These are phyloP conservation scores for Mastigias papua DNA, from an alignment of 30 jellyfish, hydroid and myxozoan species.

Conservation along the genomic window DNA sequence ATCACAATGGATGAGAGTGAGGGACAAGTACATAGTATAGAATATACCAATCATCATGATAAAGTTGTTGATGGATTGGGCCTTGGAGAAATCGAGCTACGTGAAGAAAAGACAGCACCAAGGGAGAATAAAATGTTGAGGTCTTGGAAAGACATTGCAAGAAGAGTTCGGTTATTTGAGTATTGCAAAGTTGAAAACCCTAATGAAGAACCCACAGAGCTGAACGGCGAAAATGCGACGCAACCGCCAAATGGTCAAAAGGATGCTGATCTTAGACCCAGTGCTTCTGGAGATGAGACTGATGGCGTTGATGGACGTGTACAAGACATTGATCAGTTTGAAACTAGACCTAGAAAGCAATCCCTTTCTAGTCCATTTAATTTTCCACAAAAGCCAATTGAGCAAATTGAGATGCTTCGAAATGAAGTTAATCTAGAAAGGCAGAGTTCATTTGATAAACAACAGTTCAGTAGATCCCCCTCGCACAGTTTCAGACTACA, in stretches of 20 bases:
- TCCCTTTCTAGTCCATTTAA: slow-evolving; percentile 71
- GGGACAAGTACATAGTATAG: too few relatives aligned
- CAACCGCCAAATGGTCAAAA: neutral
- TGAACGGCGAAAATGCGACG: slow-evolving; percentile 1
- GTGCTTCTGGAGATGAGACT: neutral
- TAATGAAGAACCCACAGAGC: neutral
- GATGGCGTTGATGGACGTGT: neutral
- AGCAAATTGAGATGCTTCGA: slow-evolving; percentile 77
- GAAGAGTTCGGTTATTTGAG: slow-evolving; percentile 43
- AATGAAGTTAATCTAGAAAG: slow-evolving; percentile 89
- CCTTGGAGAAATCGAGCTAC: neutral
- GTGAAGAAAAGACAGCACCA: neutral
- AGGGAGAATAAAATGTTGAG: slow-evolving; percentile 52
- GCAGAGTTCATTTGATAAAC: neutral
- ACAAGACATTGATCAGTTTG: neutral
- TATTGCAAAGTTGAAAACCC: slow-evolving; percentile 64
- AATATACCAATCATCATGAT: too few relatives aligned
- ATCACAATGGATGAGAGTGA: too few relatives aligned
- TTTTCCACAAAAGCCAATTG: slow-evolving; percentile 92
- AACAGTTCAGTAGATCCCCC: slow-evolving; percentile 16
- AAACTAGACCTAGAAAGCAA: slow-evolving; percentile 35
- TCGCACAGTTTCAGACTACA: slow-evolving; percentile 21
- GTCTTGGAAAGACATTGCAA: slow-evolving; percentile 65
- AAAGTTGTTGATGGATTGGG: neutral
- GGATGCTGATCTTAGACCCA: neutral